Conservation (phyloP, 2,797 vertebrate genomes). For the Lagodon rhomboides region DNA sequence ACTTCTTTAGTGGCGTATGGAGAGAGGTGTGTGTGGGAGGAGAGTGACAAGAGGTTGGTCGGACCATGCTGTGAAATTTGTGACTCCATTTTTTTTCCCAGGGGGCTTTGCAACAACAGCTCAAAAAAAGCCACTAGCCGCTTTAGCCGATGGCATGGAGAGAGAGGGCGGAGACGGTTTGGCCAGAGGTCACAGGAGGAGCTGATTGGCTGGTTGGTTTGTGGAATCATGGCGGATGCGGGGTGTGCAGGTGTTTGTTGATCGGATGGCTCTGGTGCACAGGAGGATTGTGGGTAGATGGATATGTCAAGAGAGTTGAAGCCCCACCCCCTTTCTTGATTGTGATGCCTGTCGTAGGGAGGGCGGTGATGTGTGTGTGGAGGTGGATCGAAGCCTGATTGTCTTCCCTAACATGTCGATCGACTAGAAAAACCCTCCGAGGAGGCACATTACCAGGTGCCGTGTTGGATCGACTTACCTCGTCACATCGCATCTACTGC, state of each 20-base stretch:
- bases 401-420: slow-evolving; percentile 42
- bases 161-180: slow-evolving; percentile 70
- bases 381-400: slow-evolving; percentile 53
- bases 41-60: slow-evolving; percentile 81
- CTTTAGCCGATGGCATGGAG: slow-evolving; percentile 79
- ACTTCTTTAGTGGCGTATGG: slow-evolving; percentile 86
- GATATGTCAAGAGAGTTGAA: slow-evolving; percentile 79
- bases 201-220: slow-evolving; percentile 76
- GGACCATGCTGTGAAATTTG: slow-evolving; percentile 82
- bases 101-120: slow-evolving; percentile 73
- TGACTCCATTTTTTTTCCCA: slow-evolving; percentile 75
- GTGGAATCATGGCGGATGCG: slow-evolving; percentile 85
- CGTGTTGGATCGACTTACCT: slow-evolving; percentile 73
- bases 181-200: slow-evolving; percentile 77
- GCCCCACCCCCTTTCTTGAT: slow-evolving; percentile 67
- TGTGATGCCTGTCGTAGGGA: slow-evolving; percentile 62
- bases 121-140: slow-evolving; percentile 73
- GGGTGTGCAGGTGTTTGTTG: slow-evolving; percentile 84
- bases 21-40: slow-evolving; percentile 78
- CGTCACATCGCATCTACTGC: slow-evolving; percentile 51
- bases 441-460: slow-evolving; percentile 53
- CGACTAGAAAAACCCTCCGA: slow-evolving; percentile 1
- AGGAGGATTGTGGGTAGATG: slow-evolving; percentile 85
- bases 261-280: slow-evolving; percentile 85
- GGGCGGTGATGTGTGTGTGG: slow-evolving; percentile 62